Percentiles rank a stretch among this genome's conserved stretches.
These are phyloP conservation scores for Zaprionus tsacasi DNA, from an alignment of 1,140 invertebrate species.

Conservation along the genomic window DNA sequence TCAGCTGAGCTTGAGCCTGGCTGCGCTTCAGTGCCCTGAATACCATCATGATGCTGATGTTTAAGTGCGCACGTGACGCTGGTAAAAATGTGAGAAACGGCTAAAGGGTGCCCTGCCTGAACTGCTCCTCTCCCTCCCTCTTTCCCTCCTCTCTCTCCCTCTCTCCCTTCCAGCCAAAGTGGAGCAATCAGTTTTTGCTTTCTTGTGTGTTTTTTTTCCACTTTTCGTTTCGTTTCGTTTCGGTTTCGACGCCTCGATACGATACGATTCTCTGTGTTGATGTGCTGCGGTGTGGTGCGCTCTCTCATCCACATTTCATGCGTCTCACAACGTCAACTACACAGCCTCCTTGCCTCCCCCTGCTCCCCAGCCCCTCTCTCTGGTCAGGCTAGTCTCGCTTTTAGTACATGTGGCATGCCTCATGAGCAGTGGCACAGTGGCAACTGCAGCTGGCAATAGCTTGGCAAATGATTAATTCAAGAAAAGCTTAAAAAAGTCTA, in stretches of 20 bases:
- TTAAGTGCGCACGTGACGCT: constrained; percentile 76
- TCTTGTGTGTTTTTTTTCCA: constrained; percentile 15
- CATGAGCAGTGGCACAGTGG: neutral
- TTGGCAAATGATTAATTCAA: too few species aligned
- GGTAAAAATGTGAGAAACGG: constrained; percentile 32
- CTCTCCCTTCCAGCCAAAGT: constrained; percentile 34
- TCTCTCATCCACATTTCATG: constrained; percentile 5
- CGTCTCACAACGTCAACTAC: neutral
- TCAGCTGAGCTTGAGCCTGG: constrained; percentile 16
- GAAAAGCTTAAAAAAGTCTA: too few species aligned
- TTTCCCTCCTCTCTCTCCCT: neutral
- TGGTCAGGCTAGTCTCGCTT: neutral
- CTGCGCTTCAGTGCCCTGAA: constrained; percentile 69
- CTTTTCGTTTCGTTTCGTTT: constrained; percentile 43
- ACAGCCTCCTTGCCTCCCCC: too few species aligned
- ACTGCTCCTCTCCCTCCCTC: neutral
- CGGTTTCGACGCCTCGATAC: constrained; percentile 40
- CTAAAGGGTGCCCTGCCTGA: neutral
- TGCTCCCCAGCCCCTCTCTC: too few species aligned
- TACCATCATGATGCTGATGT: constrained; percentile 73
- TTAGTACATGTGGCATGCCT: neutral
- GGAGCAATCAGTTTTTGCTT: constrained; percentile 62
- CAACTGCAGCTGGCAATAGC: neutral
- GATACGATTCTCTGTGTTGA: constrained; percentile 16
- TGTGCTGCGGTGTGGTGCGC: constrained; percentile 13